Percentiles rank a stretch among this genome's conserved stretches.
These are phyloP conservation scores for Acrossocheilus wenchowensis DNA, from an alignment of 2,797 vertebrate genomes.

Conservation along the genomic window DNA sequence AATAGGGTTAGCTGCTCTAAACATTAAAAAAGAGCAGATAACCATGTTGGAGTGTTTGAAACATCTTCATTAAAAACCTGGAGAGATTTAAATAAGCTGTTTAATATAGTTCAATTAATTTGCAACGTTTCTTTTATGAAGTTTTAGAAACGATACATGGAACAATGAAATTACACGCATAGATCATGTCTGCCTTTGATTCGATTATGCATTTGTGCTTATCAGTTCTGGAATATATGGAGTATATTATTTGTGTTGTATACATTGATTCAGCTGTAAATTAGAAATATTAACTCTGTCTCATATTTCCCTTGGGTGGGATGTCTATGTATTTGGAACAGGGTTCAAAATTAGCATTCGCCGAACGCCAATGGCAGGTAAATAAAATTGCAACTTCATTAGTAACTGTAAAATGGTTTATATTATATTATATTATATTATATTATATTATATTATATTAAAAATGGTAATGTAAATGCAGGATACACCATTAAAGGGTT, in stretches of 20 bases:
- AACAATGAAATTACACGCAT: not conserved
- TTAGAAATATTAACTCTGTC: slow-evolving; percentile 9
- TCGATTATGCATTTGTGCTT: slow-evolving; percentile 3
- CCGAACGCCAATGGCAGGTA: not conserved
- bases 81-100: slow-evolving; percentile 53
- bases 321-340: not conserved
- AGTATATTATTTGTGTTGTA: slow-evolving; percentile 6
- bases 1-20: slow-evolving; percentile 25
- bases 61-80: slow-evolving; percentile 33
- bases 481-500: not conserved
- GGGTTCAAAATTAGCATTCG: not conserved
- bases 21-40: slow-evolving; percentile 31
- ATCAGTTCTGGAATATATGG: slow-evolving; percentile 2
- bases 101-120: slow-evolving; percentile 17
- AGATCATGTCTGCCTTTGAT: not conserved
- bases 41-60: not conserved
- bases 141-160: slow-evolving; percentile 9
- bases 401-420: not conserved
- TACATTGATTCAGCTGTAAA: slow-evolving; percentile 15
- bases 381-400: not conserved
- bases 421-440: not conserved
- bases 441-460: not conserved
- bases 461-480: not conserved
- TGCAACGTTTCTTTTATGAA: slow-evolving; percentile 34
- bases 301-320: slow-evolving; percentile 15